A percentile compares a stretch with the other conserved stretches of the same genome.
These are phyloP conservation scores for Albula glossodonta DNA, from an alignment of 2,113 vertebrate species.

Conservation along the genomic window DNA sequence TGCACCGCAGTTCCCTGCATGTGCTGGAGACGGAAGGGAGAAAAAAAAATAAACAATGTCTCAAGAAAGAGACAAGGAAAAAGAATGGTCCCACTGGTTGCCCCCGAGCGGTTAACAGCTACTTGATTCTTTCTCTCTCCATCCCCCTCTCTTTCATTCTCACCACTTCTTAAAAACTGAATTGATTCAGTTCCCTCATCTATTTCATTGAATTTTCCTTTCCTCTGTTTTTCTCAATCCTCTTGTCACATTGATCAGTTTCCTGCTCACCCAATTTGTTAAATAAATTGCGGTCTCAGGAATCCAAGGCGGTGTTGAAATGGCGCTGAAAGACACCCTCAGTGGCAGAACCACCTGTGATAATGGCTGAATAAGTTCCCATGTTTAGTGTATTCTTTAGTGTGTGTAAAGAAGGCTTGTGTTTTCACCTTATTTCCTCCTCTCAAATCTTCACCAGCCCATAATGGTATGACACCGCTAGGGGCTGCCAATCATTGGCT, in stretches of 20 bases:
- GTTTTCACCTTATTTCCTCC: not conserved
- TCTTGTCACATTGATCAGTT: not conserved
- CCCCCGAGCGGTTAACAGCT: no score
- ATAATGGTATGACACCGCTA: not conserved
- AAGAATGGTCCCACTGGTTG: not conserved
- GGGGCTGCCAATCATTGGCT: not conserved
- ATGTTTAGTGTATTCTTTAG: not conserved
- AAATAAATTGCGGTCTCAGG: not conserved
- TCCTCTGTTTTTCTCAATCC: not conserved
- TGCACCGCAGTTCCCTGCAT: not conserved
- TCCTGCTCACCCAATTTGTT: conserved; percentile 3
- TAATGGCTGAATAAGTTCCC: not conserved
- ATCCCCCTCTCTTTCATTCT: not conserved
- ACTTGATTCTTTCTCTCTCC: not conserved
- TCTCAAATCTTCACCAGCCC: not conserved
- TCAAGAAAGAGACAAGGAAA: not conserved
- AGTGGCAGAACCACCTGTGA: not conserved
- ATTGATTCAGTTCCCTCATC: not conserved
- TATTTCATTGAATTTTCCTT: not conserved
- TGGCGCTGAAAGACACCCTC: not conserved
- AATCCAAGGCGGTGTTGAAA: no score
- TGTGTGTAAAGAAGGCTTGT: not conserved
- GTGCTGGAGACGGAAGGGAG: not conserved
- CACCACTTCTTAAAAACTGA: not conserved
- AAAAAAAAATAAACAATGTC: no score